phyloP scores from a whole-genome alignment of 2,113 vertebrate species.

The Thamnaconus septentrionalis region DNA sequence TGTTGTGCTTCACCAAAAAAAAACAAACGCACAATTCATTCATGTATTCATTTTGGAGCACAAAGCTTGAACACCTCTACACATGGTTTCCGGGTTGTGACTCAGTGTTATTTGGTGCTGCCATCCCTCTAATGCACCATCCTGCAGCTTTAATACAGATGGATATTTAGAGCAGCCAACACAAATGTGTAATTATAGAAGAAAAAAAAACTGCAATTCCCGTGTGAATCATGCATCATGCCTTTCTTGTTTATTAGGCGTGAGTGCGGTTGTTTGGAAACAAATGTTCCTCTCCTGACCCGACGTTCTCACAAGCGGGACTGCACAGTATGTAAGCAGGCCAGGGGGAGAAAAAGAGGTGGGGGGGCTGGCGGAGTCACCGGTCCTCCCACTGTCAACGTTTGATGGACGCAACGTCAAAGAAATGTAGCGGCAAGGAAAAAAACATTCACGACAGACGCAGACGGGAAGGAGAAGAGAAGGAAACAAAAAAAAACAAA shows the following conservation, averaged over 20 bases:
- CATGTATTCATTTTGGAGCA: too few relatives aligned
- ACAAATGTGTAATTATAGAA: neutral
- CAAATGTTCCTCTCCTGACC: slow-evolving; percentile 4
- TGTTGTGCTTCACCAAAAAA: too few relatives aligned
- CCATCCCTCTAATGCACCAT: neutral
- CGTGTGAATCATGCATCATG: too few relatives aligned
- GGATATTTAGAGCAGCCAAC: neutral
- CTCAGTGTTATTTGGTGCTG: slow-evolving; percentile 8
- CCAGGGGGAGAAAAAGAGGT: slow-evolving; percentile 7
- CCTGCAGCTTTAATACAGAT: neutral
- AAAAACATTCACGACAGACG: slow-evolving; percentile 20
- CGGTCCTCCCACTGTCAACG: slow-evolving; percentile 38
- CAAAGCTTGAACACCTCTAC: neutral
- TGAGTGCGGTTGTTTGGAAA: slow-evolving; percentile 3
- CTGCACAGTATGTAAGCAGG: neutral
- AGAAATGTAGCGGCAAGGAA: slow-evolving; percentile 41
- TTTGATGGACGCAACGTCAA: slow-evolving; percentile 53
- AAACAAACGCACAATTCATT: too few relatives aligned
- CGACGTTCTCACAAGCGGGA: neutral
- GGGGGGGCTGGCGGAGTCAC: slow-evolving; percentile 31
- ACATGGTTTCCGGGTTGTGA: slow-evolving; percentile 10
- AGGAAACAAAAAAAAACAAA: slow-evolving; percentile 27
- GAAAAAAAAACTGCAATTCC: too few relatives aligned
- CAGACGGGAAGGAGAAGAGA: slow-evolving; percentile 6
- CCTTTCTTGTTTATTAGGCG: neutral